Percentiles rank a stretch among this genome's conserved stretches.
phyloP scores from a whole-genome alignment of 2,888 invertebrate genomes.

The Bugulina stolonifera region DNA sequence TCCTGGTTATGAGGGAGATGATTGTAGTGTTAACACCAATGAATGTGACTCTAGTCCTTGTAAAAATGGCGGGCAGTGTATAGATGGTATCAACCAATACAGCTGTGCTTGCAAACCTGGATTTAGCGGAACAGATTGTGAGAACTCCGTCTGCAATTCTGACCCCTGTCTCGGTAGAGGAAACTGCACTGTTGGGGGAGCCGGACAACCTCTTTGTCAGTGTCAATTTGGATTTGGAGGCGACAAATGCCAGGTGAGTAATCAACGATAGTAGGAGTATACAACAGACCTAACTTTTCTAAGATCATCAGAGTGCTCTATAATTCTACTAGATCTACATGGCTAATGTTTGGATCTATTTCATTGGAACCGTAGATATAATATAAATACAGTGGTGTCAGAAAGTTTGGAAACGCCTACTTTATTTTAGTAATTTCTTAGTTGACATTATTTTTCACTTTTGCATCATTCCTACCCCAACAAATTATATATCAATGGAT shows the following conservation, averaged over 20 bases:
- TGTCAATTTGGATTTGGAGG: not conserved
- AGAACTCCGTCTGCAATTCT: not conserved
- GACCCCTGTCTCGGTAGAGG: not conserved
- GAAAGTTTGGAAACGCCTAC: no score
- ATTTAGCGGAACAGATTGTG: not conserved
- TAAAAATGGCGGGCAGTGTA: not conserved
- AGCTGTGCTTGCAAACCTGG: not conserved
- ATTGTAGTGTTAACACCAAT: not conserved
- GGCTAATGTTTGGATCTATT: no score
- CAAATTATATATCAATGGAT: no score
- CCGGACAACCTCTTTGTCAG: not conserved
- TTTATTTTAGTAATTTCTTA: no score
- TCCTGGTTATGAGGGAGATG: not conserved
- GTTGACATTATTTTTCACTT: no score
- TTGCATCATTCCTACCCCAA: no score
- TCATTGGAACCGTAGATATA: no score
- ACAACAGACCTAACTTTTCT: no score
- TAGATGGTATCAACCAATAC: not conserved
- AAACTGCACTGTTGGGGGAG: not conserved
- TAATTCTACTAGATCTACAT: no score
- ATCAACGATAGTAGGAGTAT: no score
- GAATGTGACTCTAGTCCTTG: not conserved
- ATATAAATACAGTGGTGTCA: no score
- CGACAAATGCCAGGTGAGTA: not conserved
- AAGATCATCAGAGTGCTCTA: no score